phyloP scores from a whole-genome alignment of 2,797 vertebrate genomes.

The Leptoclinus maculatus region DNA sequence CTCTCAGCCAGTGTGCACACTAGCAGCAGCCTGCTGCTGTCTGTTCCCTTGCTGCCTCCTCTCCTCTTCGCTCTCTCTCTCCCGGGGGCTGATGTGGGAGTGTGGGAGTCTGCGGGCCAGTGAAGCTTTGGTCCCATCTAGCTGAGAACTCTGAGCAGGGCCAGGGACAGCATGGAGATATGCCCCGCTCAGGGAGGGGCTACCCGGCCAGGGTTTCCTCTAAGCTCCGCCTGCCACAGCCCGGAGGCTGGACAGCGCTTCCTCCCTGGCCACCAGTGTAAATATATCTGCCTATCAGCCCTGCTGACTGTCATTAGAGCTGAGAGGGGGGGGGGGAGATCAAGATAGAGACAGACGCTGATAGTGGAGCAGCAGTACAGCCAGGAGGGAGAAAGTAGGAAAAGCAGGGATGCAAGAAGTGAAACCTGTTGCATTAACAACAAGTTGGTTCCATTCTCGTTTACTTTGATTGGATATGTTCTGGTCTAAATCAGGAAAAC shows the following conservation, averaged over 20 bases:
- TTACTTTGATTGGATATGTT: background rate
- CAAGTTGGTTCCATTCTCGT: background rate
- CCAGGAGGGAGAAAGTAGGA: constrained; percentile 38
- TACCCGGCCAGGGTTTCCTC: constrained; percentile 75
- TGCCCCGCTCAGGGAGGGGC: constrained; percentile 82
- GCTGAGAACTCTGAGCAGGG: constrained; percentile 81
- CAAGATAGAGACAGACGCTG: constrained; percentile 46
- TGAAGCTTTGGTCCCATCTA: constrained; percentile 89
- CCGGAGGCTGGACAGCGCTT: constrained; percentile 81
- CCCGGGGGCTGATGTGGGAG: constrained; percentile 53
- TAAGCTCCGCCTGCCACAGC: constrained; percentile 76
- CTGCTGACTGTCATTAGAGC: constrained; percentile 67
- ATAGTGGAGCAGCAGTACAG: constrained; percentile 51
- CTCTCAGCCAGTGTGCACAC: constrained; percentile 47
- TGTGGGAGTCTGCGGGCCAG: constrained; percentile 69
- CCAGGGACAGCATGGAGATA: constrained; percentile 73
- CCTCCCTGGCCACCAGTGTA: constrained; percentile 80
- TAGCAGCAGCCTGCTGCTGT: constrained; percentile 29
- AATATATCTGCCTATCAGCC: constrained; percentile 80
- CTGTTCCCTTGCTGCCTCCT: constrained; percentile 39
- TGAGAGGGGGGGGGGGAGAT: constrained; percentile 33
- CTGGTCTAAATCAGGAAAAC: background rate
- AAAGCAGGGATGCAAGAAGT: constrained; percentile 20
- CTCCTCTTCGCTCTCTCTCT: constrained; percentile 38
- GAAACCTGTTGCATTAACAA: no score